These are phyloP conservation scores for Lepus townsendii DNA, from an alignment of 2,797 vertebrate genomes.

Conservation along the genomic window DNA sequence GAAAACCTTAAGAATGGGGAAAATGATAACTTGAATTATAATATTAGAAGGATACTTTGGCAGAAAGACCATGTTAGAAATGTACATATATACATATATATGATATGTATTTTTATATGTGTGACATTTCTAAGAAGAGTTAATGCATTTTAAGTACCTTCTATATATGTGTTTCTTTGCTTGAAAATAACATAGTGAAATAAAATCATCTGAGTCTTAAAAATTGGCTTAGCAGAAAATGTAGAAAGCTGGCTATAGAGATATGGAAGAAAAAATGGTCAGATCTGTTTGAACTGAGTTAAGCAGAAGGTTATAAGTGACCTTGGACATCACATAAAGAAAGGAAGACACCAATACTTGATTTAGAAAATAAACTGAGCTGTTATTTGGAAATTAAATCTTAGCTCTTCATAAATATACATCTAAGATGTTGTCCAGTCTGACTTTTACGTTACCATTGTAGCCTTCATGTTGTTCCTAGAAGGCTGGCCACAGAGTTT, in stretches of 20 bases:
- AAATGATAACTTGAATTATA: conserved; percentile 41
- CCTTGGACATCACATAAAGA: conserved; percentile 33
- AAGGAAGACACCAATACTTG: conserved; percentile 41
- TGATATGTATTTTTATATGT: neutral
- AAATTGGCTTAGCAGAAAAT: conserved; percentile 17
- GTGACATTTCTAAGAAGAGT: conserved; percentile 38
- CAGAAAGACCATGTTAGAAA: conserved; percentile 30
- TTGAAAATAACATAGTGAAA: conserved; percentile 58
- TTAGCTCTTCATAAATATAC: neutral
- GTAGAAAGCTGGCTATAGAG: neutral
- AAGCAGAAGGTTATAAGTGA: conserved; percentile 34
- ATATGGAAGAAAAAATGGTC: neutral
- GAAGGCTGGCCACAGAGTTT: neutral
- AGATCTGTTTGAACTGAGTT: conserved; percentile 41
- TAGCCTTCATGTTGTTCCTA: neutral
- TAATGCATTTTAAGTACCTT: conserved; percentile 45
- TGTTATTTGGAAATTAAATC: conserved; percentile 58
- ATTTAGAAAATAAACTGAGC: conserved; percentile 42
- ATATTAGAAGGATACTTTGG: conserved; percentile 34
- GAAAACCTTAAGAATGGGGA: conserved; percentile 53
- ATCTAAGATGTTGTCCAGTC: neutral
- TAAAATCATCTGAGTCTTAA: conserved; percentile 19
- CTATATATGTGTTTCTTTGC: conserved; percentile 39
- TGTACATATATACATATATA: neutral
- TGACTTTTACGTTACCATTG: conserved; percentile 15